Percentiles rank a stretch among this genome's conserved stretches.
Evolutionary conservation across 2,888 invertebrate genomes (phyloP).

Genomic region (Trachelus tabidus): DNA sequence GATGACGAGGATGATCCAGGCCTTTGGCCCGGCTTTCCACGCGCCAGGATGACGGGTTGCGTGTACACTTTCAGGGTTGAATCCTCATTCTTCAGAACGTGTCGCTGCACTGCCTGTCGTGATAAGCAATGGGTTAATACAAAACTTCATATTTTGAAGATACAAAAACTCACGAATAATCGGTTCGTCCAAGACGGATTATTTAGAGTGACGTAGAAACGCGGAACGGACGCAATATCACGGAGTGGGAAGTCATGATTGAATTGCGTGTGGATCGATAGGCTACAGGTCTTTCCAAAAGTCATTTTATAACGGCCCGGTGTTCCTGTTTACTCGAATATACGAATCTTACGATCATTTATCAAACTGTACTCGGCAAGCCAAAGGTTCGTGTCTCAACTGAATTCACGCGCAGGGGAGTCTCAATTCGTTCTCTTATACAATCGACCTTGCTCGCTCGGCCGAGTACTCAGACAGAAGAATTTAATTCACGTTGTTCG

Average conservation of each 20-base stretch:
- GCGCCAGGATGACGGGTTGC: slow-evolving; percentile 52
- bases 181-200: background rate
- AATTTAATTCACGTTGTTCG: too few species aligned
- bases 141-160: background rate
- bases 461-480: too few species aligned
- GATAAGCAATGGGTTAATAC: background rate
- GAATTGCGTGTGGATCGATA: background rate
- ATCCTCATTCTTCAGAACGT: slow-evolving; percentile 23
- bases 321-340: too few species aligned
- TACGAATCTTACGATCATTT: too few species aligned
- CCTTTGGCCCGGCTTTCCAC: slow-evolving; percentile 55
- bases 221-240: background rate
- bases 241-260: background rate
- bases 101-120: background rate
- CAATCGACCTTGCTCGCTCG: too few species aligned
- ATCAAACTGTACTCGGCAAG: too few species aligned
- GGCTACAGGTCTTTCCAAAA: background rate
- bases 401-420: too few species aligned
- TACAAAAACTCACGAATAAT: background rate
- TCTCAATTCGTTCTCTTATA: too few species aligned
- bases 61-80: slow-evolving; percentile 16
- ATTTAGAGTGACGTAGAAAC: background rate
- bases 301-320: background rate
- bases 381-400: too few species aligned
- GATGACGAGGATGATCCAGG: slow-evolving; percentile 56